Percentiles rank a stretch among this genome's conserved stretches.
Conservation (phyloP, 1,140 invertebrate species). For the Scaptomyza hsui region DNA sequence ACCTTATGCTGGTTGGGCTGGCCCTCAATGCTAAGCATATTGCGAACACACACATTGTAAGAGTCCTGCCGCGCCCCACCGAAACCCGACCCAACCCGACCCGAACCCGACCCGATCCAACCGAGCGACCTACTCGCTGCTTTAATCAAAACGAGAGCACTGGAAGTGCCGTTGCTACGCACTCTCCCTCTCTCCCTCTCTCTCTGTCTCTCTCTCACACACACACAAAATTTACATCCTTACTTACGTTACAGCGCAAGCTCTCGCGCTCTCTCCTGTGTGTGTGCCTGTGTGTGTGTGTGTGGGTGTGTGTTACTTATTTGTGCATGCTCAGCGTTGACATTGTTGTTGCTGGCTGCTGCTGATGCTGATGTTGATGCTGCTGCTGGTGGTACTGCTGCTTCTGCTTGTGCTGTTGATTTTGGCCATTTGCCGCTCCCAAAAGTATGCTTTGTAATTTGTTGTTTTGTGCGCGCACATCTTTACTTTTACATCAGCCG, state of each 20-base stretch:
- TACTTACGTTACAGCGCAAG: constrained; percentile 30
- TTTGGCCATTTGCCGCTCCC: constrained; percentile 80
- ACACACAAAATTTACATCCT: constrained; percentile 46
- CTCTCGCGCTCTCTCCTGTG: constrained; percentile 15
- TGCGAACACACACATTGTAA: constrained; percentile 36
- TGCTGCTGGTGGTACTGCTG: constrained; percentile 36
- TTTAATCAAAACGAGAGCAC: constrained; percentile 83
- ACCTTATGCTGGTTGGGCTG: constrained; percentile 62
- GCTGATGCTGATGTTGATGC: constrained; percentile 25
- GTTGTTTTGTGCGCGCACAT: constrained; percentile 79
- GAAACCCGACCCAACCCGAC: constrained; percentile 3
- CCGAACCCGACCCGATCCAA: constrained; percentile 2
- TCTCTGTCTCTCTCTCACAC: constrained; percentile 18
- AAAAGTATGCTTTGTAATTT: constrained; percentile 81
- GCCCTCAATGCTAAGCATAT: constrained; percentile 63
- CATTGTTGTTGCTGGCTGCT: constrained; percentile 55
- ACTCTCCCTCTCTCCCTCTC: constrained; percentile 25
- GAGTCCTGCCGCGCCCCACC: constrained; percentile 72
- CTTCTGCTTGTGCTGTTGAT: constrained; percentile 57
- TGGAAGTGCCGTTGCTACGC: constrained; percentile 59
- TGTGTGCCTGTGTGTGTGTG: not conserved
- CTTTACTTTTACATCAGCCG: constrained; percentile 42
- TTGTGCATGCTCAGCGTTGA: constrained; percentile 67
- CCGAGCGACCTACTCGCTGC: constrained; percentile 61
- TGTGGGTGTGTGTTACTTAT: constrained; percentile 45